These are phyloP conservation scores for Acrobasis repandana DNA, from an alignment of 2,888 invertebrate genomes.

Conservation along the genomic window DNA sequence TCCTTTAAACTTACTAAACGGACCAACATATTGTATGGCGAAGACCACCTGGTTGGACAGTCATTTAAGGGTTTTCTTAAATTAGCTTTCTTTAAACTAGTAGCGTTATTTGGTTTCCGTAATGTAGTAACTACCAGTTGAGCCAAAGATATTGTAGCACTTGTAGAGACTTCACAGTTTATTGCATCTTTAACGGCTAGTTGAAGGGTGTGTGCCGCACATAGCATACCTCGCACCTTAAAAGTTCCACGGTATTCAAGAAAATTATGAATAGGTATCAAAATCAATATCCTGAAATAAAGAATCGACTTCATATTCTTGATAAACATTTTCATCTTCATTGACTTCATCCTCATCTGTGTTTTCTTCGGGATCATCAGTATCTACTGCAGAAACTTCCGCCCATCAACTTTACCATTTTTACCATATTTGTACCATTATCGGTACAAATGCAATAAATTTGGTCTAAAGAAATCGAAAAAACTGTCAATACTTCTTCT, in stretches of 20 bases:
- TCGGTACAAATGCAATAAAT: not conserved
- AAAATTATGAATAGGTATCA: not conserved
- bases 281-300: not conserved
- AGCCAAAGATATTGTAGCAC: not conserved
- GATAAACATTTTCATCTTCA: not conserved
- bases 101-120: not conserved
- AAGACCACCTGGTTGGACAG: constrained; percentile 22
- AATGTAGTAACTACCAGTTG: not conserved
- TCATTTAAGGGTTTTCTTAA: constrained; percentile 24
- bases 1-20: not conserved
- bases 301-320: not conserved
- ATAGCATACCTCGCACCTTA: not conserved
- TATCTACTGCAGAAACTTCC: not conserved
- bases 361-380: not conserved
- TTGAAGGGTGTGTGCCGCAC: not conserved
- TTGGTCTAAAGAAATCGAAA: not conserved
- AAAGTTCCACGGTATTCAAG: not conserved
- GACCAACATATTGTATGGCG: constrained; percentile 11
- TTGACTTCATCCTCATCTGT: not conserved
- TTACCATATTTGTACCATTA: not conserved
- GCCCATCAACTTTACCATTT: not conserved
- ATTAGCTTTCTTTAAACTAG: not conserved
- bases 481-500: not conserved
- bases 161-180: not conserved
- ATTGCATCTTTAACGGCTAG: not conserved